Evolutionary conservation across 35 echinoderm and acorn worm genomes (phyloP), one percentile per base, ranked within the genome.

Genomic region (Heliocidaris erythrogramma): DNA sequence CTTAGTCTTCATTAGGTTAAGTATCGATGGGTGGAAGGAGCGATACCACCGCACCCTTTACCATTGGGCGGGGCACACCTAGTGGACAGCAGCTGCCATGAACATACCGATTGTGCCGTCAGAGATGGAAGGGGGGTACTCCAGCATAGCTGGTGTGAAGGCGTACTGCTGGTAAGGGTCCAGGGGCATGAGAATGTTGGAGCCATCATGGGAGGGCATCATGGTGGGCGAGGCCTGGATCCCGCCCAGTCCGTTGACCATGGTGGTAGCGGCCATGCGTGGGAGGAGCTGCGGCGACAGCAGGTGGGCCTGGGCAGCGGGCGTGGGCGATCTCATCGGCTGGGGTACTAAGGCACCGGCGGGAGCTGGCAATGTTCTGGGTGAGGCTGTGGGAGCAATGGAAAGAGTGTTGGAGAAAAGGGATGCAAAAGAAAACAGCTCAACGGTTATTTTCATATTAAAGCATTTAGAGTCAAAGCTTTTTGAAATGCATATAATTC

Each of bases 21-120:
- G 24, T 21, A 78, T 78, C 27, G 65, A 78, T 78, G 27, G 65
- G 65, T 7, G 65, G 18, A 5, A 29, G 14, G 65, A 24, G 65
- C 7, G 4, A 78, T n/a, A n/a, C 65, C 65, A 18, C 7, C 18
- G 65, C 65, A 78, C 65, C 65, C 65, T 14, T 56, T 56, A 56
- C 52, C 14, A n/a, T 21, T 78, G 21, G 65, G 65, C 27, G 65
- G 65, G 4, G 65, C 10, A 5, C 31, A 53, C 42, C 94, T 96
- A 98, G 85, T 96, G 97, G 86, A 96, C 96, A 17, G 90, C 92
- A 48, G 84, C 94, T 27, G 95, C 94, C 88, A 96, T 98, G 30
- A 94, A 96, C 97, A 98, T 98, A 98, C 97, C 97, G 93, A 98
- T 95, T 93, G 97, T 93, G 95, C 97, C 97, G 85, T 98, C 97